Conservation (phyloP, 2,888 invertebrate genomes). For the Gymnosoma rotundatum region DNA sequence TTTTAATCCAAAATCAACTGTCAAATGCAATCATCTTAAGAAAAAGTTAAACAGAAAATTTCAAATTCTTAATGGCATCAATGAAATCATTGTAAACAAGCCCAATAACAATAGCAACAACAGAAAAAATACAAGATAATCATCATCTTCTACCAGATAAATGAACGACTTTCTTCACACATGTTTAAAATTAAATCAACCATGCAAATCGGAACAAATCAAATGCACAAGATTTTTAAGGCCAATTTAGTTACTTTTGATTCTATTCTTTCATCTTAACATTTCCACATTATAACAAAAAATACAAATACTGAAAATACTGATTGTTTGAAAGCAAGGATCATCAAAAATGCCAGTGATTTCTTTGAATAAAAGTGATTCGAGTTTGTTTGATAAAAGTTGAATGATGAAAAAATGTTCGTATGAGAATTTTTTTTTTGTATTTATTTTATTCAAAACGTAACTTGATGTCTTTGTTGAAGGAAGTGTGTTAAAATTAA, state of each 20-base stretch:
- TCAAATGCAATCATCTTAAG: constrained; percentile 77
- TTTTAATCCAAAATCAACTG: constrained; percentile 66
- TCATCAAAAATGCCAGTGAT: neutral
- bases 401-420: constrained; percentile 19
- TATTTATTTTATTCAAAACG: constrained; percentile 37
- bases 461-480: constrained; percentile 56
- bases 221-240: constrained; percentile 44
- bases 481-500: constrained; percentile 53
- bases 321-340: constrained; percentile 26
- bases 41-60: constrained; percentile 10
- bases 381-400: constrained; percentile 6
- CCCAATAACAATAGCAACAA: neutral
- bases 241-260: constrained; percentile 59
- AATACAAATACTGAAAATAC: constrained; percentile 22
- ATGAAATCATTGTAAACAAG: constrained; percentile 39
- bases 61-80: constrained; percentile 1
- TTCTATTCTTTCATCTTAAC: constrained; percentile 36
- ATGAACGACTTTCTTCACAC: constrained; percentile 7
- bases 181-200: constrained; percentile 56
- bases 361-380: constrained; percentile 18
- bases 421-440: neutral
- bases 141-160: constrained; percentile 9
- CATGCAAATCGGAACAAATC: constrained; percentile 58
- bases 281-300: constrained; percentile 1
- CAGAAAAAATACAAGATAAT: constrained; percentile 4